Evolutionary conservation across 2,888 invertebrate genomes (phyloP), one percentile per base, ranked within the genome.

Genomic region (Salticus scenicus): DNA sequence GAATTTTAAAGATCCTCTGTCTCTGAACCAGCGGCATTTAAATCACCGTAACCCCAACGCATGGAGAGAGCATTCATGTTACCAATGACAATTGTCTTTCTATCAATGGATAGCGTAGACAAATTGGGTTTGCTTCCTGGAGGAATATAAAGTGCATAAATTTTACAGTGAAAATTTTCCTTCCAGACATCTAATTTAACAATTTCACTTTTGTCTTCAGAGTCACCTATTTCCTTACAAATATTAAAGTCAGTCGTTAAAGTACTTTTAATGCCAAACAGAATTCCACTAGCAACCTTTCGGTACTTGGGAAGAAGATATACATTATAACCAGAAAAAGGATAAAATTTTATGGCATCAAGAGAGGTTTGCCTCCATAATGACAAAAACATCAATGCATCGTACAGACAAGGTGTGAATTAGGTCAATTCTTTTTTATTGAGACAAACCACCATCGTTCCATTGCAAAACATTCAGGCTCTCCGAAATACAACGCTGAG

Each of bases 121-220:
- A 47, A 17, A 14, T 47, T 17, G 17, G 47, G 47, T 47, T 47
- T 47, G 17, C 47, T 47, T 10, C 10, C 12, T 12, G 47, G 47
- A 17, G 77, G 66, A n/a, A 77, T 69, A 33, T 47, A 37, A 30
- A 77, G 47, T 41, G 71, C 71, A 51, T 72, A 72, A 20, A 47
- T 8, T 30, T 33, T 72, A 30, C 47, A 72, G 20, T 72, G 47
- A 47, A 20, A 51, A 0, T 4, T 0, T n/a, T 37, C 31, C 51
- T 20, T 77, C 20, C 42, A 33, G 24, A 8, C 41, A 63, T 33
- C 20, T 7, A 33, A 31, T 24, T 51, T 73, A 30, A 24, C 57
- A 57, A 73, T 57, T 76, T 76, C 76, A 42, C 17, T 33, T 74
- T 74, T 74, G 47, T 47, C 47, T 14, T 47, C 7, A 47, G 63